A percentile compares a stretch with the other conserved stretches of the same genome.
These are phyloP conservation scores for Troides oblongomaculatus DNA, from an alignment of 2,888 invertebrate genomes.

Conservation along the genomic window DNA sequence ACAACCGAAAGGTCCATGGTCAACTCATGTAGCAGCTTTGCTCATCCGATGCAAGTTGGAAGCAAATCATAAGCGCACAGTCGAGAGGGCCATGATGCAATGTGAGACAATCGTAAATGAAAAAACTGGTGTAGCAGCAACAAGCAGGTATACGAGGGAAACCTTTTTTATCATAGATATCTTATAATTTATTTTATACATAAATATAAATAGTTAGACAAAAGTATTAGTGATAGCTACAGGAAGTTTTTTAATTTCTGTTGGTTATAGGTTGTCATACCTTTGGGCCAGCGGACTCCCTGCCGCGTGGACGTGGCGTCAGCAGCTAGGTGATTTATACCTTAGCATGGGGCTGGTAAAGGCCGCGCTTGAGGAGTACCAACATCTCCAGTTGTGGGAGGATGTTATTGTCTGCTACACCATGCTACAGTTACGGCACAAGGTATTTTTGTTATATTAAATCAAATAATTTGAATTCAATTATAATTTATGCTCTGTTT, in stretches of 20 bases:
- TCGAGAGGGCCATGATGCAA: slow-evolving; percentile 93
- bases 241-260: neutral
- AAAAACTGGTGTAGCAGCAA: slow-evolving; percentile 49
- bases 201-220: too few species aligned
- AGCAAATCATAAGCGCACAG: slow-evolving; percentile 86
- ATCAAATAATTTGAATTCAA: neutral
- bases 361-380: slow-evolving; percentile 89
- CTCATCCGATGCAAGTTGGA: slow-evolving; percentile 89
- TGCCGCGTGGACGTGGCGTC: slow-evolving; percentile 88
- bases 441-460: slow-evolving; percentile 67
- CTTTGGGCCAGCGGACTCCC: slow-evolving; percentile 86
- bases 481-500: neutral
- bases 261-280: slow-evolving; percentile 70
- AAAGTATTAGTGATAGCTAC: too few species aligned
- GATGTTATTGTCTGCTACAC: slow-evolving; percentile 96
- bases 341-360: slow-evolving; percentile 90
- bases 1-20: slow-evolving; percentile 86
- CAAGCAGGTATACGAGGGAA: slow-evolving; percentile 48
- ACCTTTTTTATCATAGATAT: too few species aligned
- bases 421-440: slow-evolving; percentile 89
- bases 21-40: slow-evolving; percentile 87
- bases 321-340: slow-evolving; percentile 88
- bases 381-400: slow-evolving; percentile 91
- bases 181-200: too few species aligned
- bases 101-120: slow-evolving; percentile 88